These are phyloP conservation scores for Nilaparvata lugens DNA, from an alignment of 1,140 invertebrate genomes.

Conservation along the genomic window DNA sequence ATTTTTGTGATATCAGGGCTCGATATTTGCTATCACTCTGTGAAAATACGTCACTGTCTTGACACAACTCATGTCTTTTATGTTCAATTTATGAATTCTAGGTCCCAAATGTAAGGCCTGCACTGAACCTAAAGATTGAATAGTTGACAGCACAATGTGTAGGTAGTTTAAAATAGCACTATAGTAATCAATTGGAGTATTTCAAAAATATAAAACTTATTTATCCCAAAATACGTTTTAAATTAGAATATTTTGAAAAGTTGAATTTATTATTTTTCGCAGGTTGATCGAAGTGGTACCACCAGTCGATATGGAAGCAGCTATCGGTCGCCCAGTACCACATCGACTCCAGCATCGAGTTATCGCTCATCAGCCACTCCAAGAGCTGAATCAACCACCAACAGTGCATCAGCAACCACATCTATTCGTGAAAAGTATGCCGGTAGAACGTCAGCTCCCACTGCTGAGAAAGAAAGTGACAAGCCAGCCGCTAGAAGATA, in stretches of 20 bases:
- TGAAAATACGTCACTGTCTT: too few species aligned
- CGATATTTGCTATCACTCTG: too few species aligned
- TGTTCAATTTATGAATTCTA: too few species aligned
- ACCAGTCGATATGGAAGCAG: not conserved
- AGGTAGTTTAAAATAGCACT: not conserved
- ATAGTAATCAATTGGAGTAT: not conserved
- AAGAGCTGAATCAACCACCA: conserved; percentile 1
- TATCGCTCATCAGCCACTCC: not conserved
- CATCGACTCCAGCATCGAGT: not conserved
- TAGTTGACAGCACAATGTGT: not conserved
- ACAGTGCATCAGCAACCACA: not conserved
- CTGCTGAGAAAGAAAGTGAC: not conserved
- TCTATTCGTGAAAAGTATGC: conserved; percentile 16
- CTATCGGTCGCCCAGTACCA: not conserved
- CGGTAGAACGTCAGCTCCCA: not conserved
- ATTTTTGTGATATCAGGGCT: too few species aligned
- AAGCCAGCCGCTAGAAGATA: not conserved
- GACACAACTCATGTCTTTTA: too few species aligned
- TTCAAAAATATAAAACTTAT: not conserved
- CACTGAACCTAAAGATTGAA: not conserved
- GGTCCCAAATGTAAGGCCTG: not conserved
- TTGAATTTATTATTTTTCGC: not conserved
- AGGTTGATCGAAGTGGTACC: conserved; percentile 11
- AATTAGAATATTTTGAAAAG: not conserved
- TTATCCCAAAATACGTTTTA: not conserved